These are phyloP conservation scores for Porphyrio hochstetteri DNA, from an alignment of 2,113 vertebrate species.

Conservation along the genomic window DNA sequence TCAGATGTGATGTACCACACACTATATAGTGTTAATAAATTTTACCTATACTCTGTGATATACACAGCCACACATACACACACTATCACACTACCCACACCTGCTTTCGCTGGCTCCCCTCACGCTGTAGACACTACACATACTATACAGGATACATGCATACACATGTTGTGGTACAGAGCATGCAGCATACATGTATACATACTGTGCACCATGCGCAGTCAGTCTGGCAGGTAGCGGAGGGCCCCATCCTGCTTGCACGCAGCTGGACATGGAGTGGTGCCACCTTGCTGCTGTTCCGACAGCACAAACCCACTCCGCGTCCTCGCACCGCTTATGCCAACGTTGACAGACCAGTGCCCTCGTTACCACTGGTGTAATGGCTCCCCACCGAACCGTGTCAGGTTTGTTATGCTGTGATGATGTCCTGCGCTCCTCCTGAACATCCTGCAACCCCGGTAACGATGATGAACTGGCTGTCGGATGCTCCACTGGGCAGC, in stretches of 20 bases:
- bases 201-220: too few species aligned
- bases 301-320: not conserved
- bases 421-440: not conserved
- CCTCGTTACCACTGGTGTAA: not conserved
- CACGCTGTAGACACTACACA: not conserved
- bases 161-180: not conserved
- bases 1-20: not conserved
- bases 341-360: not conserved
- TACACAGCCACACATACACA: not conserved
- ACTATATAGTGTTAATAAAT: too few species aligned
- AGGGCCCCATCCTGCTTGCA: not conserved
- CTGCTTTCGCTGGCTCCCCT: too few species aligned
- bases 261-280: too few species aligned
- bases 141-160: not conserved
- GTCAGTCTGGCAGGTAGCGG: too few species aligned
- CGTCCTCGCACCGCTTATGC: fast-evolving
- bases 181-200: too few species aligned
- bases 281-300: not conserved
- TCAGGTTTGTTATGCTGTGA: not conserved
- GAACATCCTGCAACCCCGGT: not conserved
- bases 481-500: not conserved
- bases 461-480: not conserved
- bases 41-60: not conserved
- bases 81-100: not conserved
- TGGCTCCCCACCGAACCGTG: not conserved